Percentiles rank a stretch among this genome's conserved stretches.
Evolutionary conservation across 2,888 invertebrate species (phyloP).

Genomic region (Drosophila phalerata): DNA sequence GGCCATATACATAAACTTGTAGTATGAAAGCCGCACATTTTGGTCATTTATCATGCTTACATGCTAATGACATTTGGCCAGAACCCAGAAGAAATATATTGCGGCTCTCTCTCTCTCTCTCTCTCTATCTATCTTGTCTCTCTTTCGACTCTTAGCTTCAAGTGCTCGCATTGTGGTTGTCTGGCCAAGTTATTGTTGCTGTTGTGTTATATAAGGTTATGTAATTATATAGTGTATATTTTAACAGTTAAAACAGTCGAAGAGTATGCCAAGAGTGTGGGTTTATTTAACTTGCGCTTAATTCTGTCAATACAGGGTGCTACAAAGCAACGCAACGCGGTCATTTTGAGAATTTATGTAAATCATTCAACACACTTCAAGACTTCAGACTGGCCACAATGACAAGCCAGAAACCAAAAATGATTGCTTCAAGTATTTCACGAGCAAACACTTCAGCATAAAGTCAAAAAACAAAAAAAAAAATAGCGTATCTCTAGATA

Average conservation of each 20-base stretch:
- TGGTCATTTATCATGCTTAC: slow-evolving; percentile 79
- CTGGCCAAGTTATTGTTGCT: slow-evolving; percentile 26
- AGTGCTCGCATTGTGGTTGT: slow-evolving; percentile 50
- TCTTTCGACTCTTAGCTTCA: slow-evolving; percentile 40
- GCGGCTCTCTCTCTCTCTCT: slow-evolving; percentile 9
- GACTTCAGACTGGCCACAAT: slow-evolving; percentile 73
- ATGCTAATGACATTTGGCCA: slow-evolving; percentile 75
- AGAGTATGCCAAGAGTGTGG: slow-evolving; percentile 51
- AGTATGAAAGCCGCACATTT: slow-evolving; percentile 54
- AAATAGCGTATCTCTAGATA: slow-evolving; percentile 33
- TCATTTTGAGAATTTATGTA: slow-evolving; percentile 78
- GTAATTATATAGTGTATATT: slow-evolving; percentile 54
- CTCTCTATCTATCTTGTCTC: no score
- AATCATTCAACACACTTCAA: slow-evolving; percentile 76
- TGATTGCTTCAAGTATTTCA: slow-evolving; percentile 76
- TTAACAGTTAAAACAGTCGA: slow-evolving; percentile 63
- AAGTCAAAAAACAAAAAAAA: slow-evolving; percentile 24
- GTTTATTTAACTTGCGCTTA: slow-evolving; percentile 70
- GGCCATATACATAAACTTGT: slow-evolving; percentile 29
- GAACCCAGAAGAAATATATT: slow-evolving; percentile 47
- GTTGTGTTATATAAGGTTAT: slow-evolving; percentile 61
- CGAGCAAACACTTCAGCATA: slow-evolving; percentile 74
- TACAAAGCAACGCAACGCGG: slow-evolving; percentile 26
- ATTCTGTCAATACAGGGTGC: slow-evolving; percentile 78
- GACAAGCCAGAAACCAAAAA: slow-evolving; percentile 68